phyloP scores from a whole-genome alignment of 1,140 invertebrate species.

The Platorchestia sp. region DNA sequence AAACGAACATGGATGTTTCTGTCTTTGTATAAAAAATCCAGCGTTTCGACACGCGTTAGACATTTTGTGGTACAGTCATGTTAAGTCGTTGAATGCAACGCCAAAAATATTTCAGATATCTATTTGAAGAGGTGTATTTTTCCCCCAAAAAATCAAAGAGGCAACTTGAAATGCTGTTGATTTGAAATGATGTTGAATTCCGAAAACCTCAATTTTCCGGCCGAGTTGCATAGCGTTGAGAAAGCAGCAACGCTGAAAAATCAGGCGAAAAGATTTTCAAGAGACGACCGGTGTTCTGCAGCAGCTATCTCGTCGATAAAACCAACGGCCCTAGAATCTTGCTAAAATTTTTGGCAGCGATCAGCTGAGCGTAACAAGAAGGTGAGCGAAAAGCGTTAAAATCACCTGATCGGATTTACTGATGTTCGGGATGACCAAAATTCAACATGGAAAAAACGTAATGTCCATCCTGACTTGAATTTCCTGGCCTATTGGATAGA shows the following conservation, averaged over 20 bases:
- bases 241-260: not conserved
- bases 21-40: no score
- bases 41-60: no score
- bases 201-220: not conserved
- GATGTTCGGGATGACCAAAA: not conserved
- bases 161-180: not conserved
- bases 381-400: not conserved
- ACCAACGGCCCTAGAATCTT: not conserved
- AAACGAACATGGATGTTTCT: no score
- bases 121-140: not conserved
- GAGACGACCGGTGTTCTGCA: not conserved
- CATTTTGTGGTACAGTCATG: not conserved
- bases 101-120: not conserved
- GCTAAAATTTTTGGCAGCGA: not conserved
- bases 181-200: not conserved
- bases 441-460: not conserved
- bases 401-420: conserved; percentile 17
- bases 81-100: not conserved
- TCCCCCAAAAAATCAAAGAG: not conserved
- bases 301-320: not conserved
- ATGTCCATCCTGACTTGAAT: not conserved
- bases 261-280: not conserved
- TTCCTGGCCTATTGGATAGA: not conserved
- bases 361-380: not conserved
- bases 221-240: not conserved